Evolutionary conservation across 2,888 invertebrate species (phyloP), one percentile per base, ranked within the genome.

Genomic region (Tetropium fuscum): DNA sequence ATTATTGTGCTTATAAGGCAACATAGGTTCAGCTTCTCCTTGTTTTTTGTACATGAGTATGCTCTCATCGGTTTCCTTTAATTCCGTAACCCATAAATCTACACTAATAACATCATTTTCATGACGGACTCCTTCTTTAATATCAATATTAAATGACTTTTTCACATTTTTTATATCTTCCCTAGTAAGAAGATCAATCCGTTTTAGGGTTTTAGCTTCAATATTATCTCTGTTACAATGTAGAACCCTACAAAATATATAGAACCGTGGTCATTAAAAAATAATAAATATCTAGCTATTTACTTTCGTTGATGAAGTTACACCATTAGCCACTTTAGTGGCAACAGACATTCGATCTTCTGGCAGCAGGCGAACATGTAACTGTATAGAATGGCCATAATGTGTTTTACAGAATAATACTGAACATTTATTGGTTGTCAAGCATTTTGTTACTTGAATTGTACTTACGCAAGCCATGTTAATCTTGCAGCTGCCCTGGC

Each of bases 401-500:
- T 44, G 44, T 11, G 44, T 44, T 15, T 27, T n/a, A n/a, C 15
- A 19, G 22, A 13, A 44, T 4, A 10, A 25, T 2, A 13, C 44
- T 15, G 22, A 25, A 11, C 27, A 44, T 11, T 8, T 5, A n/a
- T 16, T 15, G n/a, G 19, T 43, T 10, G 8, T 27, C 8, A 2
- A n/a, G 2, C 7, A 22, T 5, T 27, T 20, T 10, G 19, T 20
- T 13, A 43, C 43, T 43, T 22, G 10, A 10, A 43, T 43, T 20
- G 19, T 19, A 20, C 43, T 43, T n/a, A 22, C 20, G 20, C 43
- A 43, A 6, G 22, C 20, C 10, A 22, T 19, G 20, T 22, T 22
- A 43, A 43, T 22, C 8, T 43, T 43, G 13, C 43, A 43, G n/a
- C 20, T 20, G 19, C 43, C 43, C 20, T 43, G 43, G 20, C 43